These are phyloP conservation scores for Erinaceus europaeus DNA, from an alignment of 2,113 vertebrate species.

Conservation along the genomic window DNA sequence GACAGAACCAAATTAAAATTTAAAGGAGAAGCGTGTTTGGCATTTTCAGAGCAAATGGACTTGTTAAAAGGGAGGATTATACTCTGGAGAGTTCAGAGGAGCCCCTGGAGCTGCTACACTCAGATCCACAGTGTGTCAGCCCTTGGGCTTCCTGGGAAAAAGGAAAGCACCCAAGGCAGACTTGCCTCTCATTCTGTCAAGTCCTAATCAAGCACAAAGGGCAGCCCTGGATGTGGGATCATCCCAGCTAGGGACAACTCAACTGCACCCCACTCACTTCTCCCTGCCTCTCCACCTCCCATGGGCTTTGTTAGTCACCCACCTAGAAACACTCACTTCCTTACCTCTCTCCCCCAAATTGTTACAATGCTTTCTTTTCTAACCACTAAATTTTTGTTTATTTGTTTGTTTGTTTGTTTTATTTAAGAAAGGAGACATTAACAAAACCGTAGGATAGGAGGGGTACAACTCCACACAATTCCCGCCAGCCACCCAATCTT, in stretches of 20 bases:
- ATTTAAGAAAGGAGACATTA: too few species aligned
- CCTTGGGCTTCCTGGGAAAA: neutral
- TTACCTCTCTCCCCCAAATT: neutral
- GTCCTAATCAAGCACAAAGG: neutral
- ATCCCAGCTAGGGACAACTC: neutral
- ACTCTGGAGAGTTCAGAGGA: neutral
- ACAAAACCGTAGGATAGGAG: too few species aligned
- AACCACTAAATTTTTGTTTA: neutral
- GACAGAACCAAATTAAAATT: conserved; percentile 56
- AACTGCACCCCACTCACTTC: accelerated
- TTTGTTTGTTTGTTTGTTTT: too few species aligned
- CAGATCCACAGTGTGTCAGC: neutral
- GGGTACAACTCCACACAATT: too few species aligned
- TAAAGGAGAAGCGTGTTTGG: conserved; percentile 54
- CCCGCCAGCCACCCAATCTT: too few species aligned
- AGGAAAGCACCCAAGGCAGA: accelerated
- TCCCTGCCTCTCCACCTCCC: neutral
- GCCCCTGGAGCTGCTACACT: neutral
- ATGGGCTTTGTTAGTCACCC: neutral
- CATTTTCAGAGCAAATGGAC: neutral
- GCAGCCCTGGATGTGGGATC: neutral
- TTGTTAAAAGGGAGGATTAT: neutral
- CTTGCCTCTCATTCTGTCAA: neutral
- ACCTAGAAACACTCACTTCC: neutral
- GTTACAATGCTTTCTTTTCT: neutral